Evolutionary conservation across 2,113 vertebrate species (phyloP).

Genomic region (Urocynchramus pylzowi): DNA sequence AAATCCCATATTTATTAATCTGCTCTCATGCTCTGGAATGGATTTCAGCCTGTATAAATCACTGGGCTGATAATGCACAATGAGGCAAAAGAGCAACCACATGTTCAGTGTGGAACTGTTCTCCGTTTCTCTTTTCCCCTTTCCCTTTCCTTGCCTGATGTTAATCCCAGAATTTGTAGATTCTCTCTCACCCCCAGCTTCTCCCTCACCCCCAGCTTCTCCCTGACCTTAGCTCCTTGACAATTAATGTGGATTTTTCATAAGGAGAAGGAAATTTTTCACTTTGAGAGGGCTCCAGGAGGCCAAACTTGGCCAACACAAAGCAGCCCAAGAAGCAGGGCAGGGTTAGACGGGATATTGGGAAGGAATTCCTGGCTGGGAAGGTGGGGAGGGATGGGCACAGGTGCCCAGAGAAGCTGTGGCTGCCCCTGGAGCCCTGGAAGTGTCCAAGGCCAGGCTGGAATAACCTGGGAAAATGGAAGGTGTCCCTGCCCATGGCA

Average conservation of each 20-base stretch:
- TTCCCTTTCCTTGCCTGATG: background rate
- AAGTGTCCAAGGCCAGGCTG: accelerated
- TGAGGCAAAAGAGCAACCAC: background rate
- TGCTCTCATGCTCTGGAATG: slow-evolving; percentile 6
- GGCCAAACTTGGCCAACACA: background rate
- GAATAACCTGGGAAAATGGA: background rate
- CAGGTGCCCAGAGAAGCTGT: background rate
- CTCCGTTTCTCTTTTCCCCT: background rate
- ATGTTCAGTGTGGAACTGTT: background rate
- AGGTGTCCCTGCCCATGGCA: background rate
- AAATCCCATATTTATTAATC: background rate
- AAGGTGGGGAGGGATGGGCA: background rate
- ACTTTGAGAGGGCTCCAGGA: background rate
- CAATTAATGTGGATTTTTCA: background rate
- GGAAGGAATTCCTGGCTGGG: background rate
- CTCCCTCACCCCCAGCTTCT: background rate
- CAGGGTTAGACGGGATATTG: background rate
- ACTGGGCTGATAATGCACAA: background rate
- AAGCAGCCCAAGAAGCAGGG: background rate
- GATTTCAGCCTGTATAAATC: background rate
- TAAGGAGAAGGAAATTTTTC: background rate
- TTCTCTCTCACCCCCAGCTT: background rate
- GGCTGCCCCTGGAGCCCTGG: background rate
- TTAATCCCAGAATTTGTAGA: background rate
- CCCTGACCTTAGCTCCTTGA: background rate